phyloP scores from a whole-genome alignment of 1,140 invertebrate genomes.

The Papilio glaucus region DNA sequence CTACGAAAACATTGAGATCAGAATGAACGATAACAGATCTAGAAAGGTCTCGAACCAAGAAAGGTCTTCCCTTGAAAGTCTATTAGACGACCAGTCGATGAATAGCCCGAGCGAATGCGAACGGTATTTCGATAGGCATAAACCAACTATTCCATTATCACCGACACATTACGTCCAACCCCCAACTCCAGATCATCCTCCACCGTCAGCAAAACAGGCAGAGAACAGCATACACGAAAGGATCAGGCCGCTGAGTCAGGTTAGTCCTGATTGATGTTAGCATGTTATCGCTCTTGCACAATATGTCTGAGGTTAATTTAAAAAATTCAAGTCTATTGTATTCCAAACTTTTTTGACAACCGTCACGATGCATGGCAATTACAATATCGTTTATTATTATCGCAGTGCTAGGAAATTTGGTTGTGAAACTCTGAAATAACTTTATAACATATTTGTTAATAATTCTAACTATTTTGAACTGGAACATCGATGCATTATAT shows the following conservation, averaged over 20 bases:
- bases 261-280: slow-evolving; percentile 77
- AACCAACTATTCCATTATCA: slow-evolving; percentile 86
- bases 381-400: no score
- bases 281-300: slow-evolving; percentile 16
- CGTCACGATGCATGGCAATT: not conserved
- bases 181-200: slow-evolving; percentile 96
- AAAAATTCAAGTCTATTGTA: not conserved
- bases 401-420: no score
- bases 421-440: no score
- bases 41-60: slow-evolving; percentile 81
- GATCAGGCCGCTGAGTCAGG: slow-evolving; percentile 95
- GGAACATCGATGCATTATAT: no score
- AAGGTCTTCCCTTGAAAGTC: slow-evolving; percentile 87
- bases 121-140: slow-evolving; percentile 66
- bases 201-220: slow-evolving; percentile 95
- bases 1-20: slow-evolving; percentile 86
- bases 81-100: slow-evolving; percentile 84
- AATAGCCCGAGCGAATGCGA: slow-evolving; percentile 76
- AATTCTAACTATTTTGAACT: no score
- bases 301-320: not conserved
- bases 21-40: slow-evolving; percentile 67
- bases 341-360: not conserved
- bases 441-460: no score
- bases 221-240: slow-evolving; percentile 94
- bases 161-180: slow-evolving; percentile 96